phyloP scores from a whole-genome alignment of 2,113 vertebrate species.

The Tetrao urogallus region DNA sequence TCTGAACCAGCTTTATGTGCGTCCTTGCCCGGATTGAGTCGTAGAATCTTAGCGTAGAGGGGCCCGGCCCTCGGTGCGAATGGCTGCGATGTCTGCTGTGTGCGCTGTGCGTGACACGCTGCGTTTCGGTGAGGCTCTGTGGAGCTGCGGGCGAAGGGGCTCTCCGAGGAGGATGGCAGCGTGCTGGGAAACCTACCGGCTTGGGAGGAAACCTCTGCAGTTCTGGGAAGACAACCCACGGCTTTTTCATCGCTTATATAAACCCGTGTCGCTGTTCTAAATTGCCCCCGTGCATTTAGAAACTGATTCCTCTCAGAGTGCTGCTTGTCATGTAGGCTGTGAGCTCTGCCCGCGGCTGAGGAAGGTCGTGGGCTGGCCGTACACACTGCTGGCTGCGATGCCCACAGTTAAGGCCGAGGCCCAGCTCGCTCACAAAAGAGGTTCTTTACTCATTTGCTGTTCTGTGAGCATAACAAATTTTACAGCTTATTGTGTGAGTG shows the following conservation, averaged over 20 bases:
- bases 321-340: fast-evolving
- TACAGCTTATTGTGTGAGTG: background rate
- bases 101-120: background rate
- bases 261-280: background rate
- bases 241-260: fast-evolving
- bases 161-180: background rate
- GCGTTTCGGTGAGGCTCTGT: background rate
- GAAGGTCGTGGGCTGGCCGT: fast-evolving
- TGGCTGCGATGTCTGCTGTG: fast-evolving
- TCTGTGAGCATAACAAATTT: background rate
- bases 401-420: background rate
- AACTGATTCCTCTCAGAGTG: background rate
- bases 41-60: too few species aligned
- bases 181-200: background rate
- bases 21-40: background rate
- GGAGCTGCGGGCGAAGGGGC: background rate
- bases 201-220: background rate
- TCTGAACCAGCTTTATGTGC: background rate
- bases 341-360: background rate
- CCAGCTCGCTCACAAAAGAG: background rate
- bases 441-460: background rate
- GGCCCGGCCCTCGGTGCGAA: background rate
- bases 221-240: background rate
- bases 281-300: background rate
- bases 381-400: background rate